A percentile compares a stretch with the other conserved stretches of the same genome.
phyloP scores from a whole-genome alignment of 2,797 vertebrate genomes.

The Nannoperca obscura region DNA sequence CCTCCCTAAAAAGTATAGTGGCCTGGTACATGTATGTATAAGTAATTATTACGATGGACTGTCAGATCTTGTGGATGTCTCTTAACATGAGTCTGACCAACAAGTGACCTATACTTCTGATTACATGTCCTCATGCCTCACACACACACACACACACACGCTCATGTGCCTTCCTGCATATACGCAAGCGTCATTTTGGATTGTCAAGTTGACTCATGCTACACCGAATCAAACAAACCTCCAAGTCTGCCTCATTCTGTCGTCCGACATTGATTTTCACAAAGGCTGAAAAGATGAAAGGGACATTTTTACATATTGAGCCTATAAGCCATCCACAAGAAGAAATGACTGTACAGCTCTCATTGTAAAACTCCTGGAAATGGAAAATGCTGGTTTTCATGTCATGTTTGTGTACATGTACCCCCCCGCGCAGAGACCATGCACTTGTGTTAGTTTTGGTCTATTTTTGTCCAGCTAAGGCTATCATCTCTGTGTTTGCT shows the following conservation, averaged over 20 bases:
- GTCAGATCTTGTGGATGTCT: conserved; percentile 49
- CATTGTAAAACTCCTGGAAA: neutral
- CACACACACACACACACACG: conserved; percentile 18
- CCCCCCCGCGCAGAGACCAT: neutral
- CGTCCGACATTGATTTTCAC: conserved; percentile 49
- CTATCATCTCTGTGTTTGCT: conserved; percentile 14
- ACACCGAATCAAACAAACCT: conserved; percentile 40
- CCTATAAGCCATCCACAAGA: conserved; percentile 11
- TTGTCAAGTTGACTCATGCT: conserved; percentile 26
- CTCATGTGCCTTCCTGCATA: conserved; percentile 5
- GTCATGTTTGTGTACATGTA: neutral
- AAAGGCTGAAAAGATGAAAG: conserved; percentile 51
- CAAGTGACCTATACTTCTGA: conserved; percentile 43
- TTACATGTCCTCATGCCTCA: neutral
- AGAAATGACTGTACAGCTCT: neutral
- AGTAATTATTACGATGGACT: conserved; percentile 35
- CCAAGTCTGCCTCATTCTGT: conserved; percentile 31
- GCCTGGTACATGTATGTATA: neutral
- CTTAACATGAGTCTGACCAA: conserved; percentile 49
- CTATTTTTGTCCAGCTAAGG: neutral
- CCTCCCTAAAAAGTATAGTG: neutral
- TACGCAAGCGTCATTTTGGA: conserved; percentile 22
- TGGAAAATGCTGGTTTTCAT: neutral
- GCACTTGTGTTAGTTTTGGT: neutral
- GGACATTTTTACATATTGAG: conserved; percentile 19